These are phyloP conservation scores for Decapterus maruadsi DNA, from an alignment of 2,797 vertebrate genomes.

Conservation along the genomic window DNA sequence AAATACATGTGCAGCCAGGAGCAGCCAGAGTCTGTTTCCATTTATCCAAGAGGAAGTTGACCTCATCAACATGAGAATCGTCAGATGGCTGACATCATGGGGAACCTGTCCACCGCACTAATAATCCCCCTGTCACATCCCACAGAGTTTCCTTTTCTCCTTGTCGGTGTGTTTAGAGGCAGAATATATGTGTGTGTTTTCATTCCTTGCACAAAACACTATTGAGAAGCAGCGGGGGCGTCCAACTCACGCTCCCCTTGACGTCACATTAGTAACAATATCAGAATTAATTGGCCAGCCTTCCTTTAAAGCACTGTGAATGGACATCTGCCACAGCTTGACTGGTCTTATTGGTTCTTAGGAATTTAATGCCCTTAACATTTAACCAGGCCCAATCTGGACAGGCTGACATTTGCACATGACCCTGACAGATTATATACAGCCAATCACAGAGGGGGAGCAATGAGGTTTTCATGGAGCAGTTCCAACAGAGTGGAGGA, in stretches of 20 bases:
- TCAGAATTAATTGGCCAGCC: constrained; percentile 44
- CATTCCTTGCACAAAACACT: constrained; percentile 54
- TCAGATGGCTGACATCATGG: constrained; percentile 71
- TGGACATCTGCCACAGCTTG: constrained; percentile 50
- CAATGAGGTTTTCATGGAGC: constrained; percentile 32
- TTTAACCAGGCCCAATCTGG: constrained; percentile 50
- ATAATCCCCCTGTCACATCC: constrained; percentile 56
- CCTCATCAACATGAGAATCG: constrained; percentile 72
- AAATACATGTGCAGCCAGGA: constrained; percentile 34
- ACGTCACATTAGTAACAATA: constrained; percentile 60
- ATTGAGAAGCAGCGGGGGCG: constrained; percentile 52
- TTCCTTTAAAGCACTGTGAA: constrained; percentile 51
- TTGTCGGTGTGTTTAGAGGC: constrained; percentile 36
- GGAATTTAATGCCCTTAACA: constrained; percentile 59
- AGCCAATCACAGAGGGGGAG: constrained; percentile 39
- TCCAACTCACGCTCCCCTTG: constrained; percentile 49
- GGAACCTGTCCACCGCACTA: constrained; percentile 48
- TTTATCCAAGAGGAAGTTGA: constrained; percentile 74
- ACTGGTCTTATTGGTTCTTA: constrained; percentile 62
- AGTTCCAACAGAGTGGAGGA: constrained; percentile 27
- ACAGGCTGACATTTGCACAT: constrained; percentile 64
- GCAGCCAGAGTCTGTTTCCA: constrained; percentile 51
- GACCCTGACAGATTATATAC: constrained; percentile 51
- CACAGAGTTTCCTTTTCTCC: constrained; percentile 47
- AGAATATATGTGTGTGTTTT: constrained; percentile 50